Evolutionary conservation across 2,888 invertebrate species (phyloP), one percentile per base, ranked within the genome.

Genomic region (Zhuqinia jingwanae): DNA sequence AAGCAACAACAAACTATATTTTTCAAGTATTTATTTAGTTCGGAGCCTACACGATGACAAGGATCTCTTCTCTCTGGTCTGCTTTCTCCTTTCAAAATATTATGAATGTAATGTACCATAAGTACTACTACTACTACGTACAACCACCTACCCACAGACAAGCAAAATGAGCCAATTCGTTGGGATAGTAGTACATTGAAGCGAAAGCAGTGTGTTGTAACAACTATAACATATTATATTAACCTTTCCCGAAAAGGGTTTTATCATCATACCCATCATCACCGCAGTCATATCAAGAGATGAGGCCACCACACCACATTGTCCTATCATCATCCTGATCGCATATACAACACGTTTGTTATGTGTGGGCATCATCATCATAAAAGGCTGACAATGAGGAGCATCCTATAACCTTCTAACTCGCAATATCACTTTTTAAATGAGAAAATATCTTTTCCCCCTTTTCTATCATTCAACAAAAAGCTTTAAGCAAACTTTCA

Each of bases 341-440:
- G n/a, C n/a, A n/a, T n/a, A n/a, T n/a, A n/a, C 75, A 15, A 45
- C 47, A 11, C 53, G 75, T 70, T 70, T 70, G 70, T 70, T 70
- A 70, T 70, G 68, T 68, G 68, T 27, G n/a, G 70, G 47, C 75
- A 50, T 73, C 73, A 56, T 56, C 8, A 13, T 45, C 75, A 56
- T 56, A 56, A 75, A 75, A 56, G 56, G 75, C 36, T 75, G 75
- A 73, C 73, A 73, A 60, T 78, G 78, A 78, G 47, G 11, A 65
- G 42, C 5, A 65, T 77, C 60, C 56, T 20, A 75, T 56, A 36
- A 17, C 27, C 63, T 50, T 13, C 63, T 22, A 45, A 45, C 36
- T 79, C 47, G 63, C 53, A 68, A 80, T 36, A 73, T 81, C 79
- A 58, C 56, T 73, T 81, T 70, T 58, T 45, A 42, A 81, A 81